phyloP scores from a whole-genome alignment of 53 echinoderm and acorn worm species.

The Crossaster papposus region DNA sequence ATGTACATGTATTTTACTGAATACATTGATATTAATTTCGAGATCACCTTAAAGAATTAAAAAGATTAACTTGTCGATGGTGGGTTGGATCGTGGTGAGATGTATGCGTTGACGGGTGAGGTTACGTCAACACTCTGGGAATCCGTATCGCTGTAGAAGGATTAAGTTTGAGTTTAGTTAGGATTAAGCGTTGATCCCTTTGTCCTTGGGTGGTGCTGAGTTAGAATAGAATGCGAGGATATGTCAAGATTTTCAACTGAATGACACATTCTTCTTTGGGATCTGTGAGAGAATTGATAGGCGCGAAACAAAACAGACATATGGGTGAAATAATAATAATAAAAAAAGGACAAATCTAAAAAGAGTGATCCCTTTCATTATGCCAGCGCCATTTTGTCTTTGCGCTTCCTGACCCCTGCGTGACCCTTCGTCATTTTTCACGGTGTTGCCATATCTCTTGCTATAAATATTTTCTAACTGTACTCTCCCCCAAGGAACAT shows the following conservation, averaged over 20 bases:
- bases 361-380: no score
- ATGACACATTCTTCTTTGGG: background rate
- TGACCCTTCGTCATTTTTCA: no score
- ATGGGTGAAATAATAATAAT: no score
- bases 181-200: background rate
- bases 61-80: background rate
- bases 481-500: no score
- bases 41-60: background rate
- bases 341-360: no score
- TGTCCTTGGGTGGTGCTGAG: background rate
- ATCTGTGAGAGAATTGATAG: background rate
- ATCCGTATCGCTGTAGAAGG: background rate
- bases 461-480: no score
- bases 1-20: no score
- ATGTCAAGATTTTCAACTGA: background rate
- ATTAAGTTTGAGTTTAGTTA: background rate
- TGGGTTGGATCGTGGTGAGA: no score
- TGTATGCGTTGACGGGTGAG: background rate
- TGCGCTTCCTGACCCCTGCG: no score
- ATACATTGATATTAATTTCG: no score
- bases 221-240: background rate
- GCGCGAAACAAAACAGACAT: background rate
- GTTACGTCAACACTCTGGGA: slow-evolving; percentile 3
- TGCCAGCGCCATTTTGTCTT: no score
- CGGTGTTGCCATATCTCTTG: no score